Evolutionary conservation across 2,888 invertebrate genomes (phyloP).

Genomic region (Microctonus brassicae): DNA sequence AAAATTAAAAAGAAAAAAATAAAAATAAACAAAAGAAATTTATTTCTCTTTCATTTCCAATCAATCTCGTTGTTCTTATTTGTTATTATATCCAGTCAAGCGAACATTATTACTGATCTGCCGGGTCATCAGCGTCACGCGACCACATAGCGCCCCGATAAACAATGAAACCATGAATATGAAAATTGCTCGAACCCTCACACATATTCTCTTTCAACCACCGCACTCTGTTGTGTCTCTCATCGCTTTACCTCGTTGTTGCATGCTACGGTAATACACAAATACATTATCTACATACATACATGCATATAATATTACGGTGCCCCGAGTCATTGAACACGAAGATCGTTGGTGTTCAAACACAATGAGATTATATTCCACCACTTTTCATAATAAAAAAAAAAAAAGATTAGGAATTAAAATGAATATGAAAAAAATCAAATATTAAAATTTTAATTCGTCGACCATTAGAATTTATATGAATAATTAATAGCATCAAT

Average conservation of each 20-base stretch:
- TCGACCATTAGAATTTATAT: too few relatives aligned
- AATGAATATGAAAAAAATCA: too few relatives aligned
- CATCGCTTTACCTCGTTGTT: neutral
- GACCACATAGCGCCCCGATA: slow-evolving; percentile 49
- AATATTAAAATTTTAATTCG: too few relatives aligned
- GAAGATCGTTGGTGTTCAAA: neutral
- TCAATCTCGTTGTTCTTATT: slow-evolving; percentile 52
- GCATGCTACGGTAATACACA: slow-evolving; percentile 5
- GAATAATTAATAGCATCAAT: too few relatives aligned
- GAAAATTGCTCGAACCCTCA: slow-evolving; percentile 52
- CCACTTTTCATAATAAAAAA: neutral
- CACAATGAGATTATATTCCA: slow-evolving; percentile 8
- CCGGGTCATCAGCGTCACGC: slow-evolving; percentile 39
- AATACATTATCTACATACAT: neutral
- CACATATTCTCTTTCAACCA: neutral
- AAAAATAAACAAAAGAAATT: too few relatives aligned
- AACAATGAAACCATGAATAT: slow-evolving; percentile 64
- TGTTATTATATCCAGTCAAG: slow-evolving; percentile 38
- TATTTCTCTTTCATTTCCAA: too few relatives aligned
- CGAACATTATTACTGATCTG: slow-evolving; percentile 34
- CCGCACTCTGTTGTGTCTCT: neutral
- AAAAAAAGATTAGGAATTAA: neutral
- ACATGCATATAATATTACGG: neutral
- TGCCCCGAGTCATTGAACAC: slow-evolving; percentile 18
- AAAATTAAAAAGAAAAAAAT: too few relatives aligned